Base-by-base conservation (phyloP, 2,113 vertebrate genomes). In the Aptenodytes forsteri region DNA sequence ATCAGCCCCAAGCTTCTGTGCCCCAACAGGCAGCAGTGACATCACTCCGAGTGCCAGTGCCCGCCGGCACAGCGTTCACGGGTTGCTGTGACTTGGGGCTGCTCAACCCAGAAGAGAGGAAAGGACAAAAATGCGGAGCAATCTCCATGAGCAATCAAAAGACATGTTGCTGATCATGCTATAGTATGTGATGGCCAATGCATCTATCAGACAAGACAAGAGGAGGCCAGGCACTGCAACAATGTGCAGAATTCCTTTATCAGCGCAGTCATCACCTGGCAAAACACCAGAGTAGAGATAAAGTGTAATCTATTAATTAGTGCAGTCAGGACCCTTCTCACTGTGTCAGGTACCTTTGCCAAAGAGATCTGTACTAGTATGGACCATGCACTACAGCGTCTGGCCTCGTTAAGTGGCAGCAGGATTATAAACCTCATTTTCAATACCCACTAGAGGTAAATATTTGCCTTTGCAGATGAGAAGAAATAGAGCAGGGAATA, bases 1-100 rank as follows among this genome's bases (percentile, higher is more conserved):
- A 97, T 95, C 89, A 96, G 75, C 82, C 94, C 90, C 96, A 97
- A 97, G 95, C 96, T 97, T 95, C 96, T 93, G 94, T 96, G 76
- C 62, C 93, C 89, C 66, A 91, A 89, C 38, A 77, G 76, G 56
- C 89, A 94, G 83, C 87, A 71, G 67, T 42, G 64, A 93, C 3
- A 5, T 91, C 64, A 36, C 62, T 75, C 22, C 6, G 8, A 93
- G 80, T 80, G 87, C 71, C 87, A 71, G 54, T 76, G 75, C 73
- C 81, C 10, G 2, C 87, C 0, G 0, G 82, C 62, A 78, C 3
- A 0, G 50, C 13, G 2, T 66, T 77, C 62, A 54, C 4, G 23
- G 42, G 3, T 13, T 85, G 62, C 76, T 88, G 67, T 58, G 46
- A 58, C 75, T 70, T 4, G 5, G 20, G n/a, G 42, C 32, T 83